Percentiles rank a stretch among this genome's conserved stretches.
phyloP scores from a whole-genome alignment of 2,113 vertebrate genomes.

The Serinus canaria region DNA sequence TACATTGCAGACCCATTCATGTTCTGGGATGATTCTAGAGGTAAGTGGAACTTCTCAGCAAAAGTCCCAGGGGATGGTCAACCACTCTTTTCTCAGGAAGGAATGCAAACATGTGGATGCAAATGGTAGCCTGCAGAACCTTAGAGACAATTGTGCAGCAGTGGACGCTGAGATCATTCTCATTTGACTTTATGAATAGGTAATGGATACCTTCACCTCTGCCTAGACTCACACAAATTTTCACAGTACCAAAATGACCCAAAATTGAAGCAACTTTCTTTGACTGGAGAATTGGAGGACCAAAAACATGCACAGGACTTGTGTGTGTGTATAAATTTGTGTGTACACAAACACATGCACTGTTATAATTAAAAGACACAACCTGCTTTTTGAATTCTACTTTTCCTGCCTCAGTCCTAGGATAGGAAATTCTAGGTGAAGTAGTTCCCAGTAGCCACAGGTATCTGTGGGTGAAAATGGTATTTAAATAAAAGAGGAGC shows the following conservation, averaged over 20 bases:
- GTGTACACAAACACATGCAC: not conserved
- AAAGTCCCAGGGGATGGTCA: not conserved
- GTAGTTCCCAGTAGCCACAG: not conserved
- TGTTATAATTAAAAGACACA: not conserved
- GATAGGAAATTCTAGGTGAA: not conserved
- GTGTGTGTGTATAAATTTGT: not conserved
- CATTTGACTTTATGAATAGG: not conserved
- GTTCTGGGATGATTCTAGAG: not conserved
- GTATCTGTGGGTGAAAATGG: not conserved
- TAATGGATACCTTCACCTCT: not conserved
- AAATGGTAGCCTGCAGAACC: not conserved
- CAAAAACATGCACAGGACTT: fast-evolving
- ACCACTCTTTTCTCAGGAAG: not conserved
- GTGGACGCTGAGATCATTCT: not conserved
- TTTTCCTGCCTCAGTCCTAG: not conserved
- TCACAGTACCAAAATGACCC: not conserved
- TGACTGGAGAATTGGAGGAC: not conserved
- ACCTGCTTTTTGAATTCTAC: not conserved
- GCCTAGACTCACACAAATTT: not conserved
- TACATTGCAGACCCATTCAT: not conserved
- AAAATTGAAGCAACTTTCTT: not conserved
- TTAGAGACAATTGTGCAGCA: not conserved
- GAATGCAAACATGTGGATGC: not conserved
- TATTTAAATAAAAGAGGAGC: not conserved
- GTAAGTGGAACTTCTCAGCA: not conserved